These are phyloP conservation scores for Orius insidiosus DNA, from an alignment of 1,140 invertebrate species.

Conservation along the genomic window DNA sequence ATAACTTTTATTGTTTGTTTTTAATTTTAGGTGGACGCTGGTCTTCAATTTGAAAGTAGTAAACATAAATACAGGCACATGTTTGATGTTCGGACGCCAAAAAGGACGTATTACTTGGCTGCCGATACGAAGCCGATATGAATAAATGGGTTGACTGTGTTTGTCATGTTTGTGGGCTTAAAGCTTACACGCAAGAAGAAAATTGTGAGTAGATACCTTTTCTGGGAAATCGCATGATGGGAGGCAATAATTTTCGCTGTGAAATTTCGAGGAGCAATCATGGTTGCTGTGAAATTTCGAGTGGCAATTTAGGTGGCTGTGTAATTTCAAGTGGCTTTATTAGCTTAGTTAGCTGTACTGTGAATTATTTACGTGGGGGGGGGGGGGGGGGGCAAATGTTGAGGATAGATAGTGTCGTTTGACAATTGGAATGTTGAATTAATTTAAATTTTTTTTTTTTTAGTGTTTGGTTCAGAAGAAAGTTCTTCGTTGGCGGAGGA, in stretches of 20 bases:
- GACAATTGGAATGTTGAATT: not conserved
- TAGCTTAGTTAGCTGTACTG: not conserved
- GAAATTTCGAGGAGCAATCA: too few relatives aligned
- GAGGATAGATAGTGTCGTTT: too few relatives aligned
- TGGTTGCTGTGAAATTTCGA: too few relatives aligned
- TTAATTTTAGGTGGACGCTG: constrained; percentile 52
- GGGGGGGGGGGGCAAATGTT: too few relatives aligned
- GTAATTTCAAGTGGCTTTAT: not conserved
- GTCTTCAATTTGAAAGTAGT: constrained; percentile 59
- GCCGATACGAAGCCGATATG: constrained; percentile 81
- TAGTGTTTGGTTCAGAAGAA: constrained; percentile 17
- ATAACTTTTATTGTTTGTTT: constrained; percentile 20
- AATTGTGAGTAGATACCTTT: constrained; percentile 25
- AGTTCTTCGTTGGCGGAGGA: constrained; percentile 12
- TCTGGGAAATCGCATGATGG: too few relatives aligned
- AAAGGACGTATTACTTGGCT: constrained; percentile 77
- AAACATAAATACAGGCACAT: constrained; percentile 70
- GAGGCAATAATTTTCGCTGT: too few relatives aligned
- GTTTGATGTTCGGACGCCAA: constrained; percentile 77
- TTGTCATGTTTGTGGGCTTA: constrained; percentile 78
- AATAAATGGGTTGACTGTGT: constrained; percentile 87
- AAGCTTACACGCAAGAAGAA: constrained; percentile 56
- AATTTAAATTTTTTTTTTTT: constrained; percentile 14
- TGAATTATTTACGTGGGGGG: not conserved
- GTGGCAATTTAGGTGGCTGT: not conserved